Evolutionary conservation across 1,140 invertebrate species (phyloP).

Genomic region (Drosophila ficusphila): DNA sequence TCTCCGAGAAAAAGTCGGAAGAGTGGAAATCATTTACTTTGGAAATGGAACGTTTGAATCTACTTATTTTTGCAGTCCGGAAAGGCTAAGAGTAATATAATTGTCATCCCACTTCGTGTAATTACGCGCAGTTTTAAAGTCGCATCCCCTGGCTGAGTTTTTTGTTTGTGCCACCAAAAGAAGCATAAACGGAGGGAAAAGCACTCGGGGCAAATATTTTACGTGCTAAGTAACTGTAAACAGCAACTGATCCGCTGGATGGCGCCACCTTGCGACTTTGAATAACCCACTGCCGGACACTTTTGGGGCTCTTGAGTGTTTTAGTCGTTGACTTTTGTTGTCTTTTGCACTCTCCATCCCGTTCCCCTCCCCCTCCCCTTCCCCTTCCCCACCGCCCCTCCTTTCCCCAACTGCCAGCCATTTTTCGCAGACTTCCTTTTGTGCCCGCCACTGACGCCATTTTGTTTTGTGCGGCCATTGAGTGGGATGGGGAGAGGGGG

Average conservation of each 20-base stretch:
- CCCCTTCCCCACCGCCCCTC: not conserved
- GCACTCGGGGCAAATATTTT: constrained; percentile 54
- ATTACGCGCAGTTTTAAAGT: too few relatives aligned
- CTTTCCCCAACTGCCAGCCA: constrained; percentile 10
- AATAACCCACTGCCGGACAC: constrained; percentile 57
- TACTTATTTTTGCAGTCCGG: too few relatives aligned
- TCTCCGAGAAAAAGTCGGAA: not conserved
- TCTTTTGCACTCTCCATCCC: constrained; percentile 40
- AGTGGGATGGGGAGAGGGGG: constrained; percentile 2
- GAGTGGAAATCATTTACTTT: too few relatives aligned
- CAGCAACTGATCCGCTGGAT: constrained; percentile 42
- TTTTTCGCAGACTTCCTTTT: constrained; percentile 36
- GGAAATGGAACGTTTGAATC: too few relatives aligned
- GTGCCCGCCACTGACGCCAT: constrained; percentile 62
- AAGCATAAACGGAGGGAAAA: not conserved
- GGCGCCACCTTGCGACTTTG: constrained; percentile 21
- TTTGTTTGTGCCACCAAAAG: not conserved
- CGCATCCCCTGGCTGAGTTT: not conserved
- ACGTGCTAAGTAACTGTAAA: constrained; percentile 70
- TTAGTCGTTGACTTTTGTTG: constrained; percentile 75
- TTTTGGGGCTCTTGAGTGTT: constrained; percentile 70
- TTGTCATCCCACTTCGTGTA: too few relatives aligned
- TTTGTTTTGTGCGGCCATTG: constrained; percentile 52
- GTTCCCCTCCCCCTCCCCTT: not conserved
- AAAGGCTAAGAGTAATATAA: too few relatives aligned